A percentile compares a stretch with the other conserved stretches of the same genome.
These are phyloP conservation scores for Leptopilina clavipes DNA, from an alignment of 1,140 invertebrate species.

Conservation along the genomic window DNA sequence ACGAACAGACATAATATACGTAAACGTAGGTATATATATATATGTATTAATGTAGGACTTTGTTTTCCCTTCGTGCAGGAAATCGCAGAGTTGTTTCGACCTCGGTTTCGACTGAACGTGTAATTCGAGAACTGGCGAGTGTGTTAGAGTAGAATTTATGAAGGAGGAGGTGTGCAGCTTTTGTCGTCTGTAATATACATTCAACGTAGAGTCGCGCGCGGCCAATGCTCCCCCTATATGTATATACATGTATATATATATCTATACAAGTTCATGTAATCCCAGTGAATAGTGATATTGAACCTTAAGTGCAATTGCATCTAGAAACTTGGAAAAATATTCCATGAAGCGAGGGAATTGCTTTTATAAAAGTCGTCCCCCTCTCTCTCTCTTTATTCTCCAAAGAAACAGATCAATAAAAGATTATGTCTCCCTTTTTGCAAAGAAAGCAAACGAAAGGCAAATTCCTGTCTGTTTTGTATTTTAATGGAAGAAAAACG, in stretches of 20 bases:
- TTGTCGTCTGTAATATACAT: slow-evolving; percentile 15
- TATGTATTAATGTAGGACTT: not conserved
- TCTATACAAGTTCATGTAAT: slow-evolving; percentile 1
- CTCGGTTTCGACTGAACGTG: slow-evolving; percentile 20
- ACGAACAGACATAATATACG: too few species aligned
- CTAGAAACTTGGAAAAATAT: not conserved
- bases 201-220: slow-evolving; percentile 14
- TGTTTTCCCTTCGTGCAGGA: slow-evolving; percentile 27
- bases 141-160: slow-evolving; percentile 28
- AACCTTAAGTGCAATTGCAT: slow-evolving; percentile 18
- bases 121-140: slow-evolving; percentile 29
- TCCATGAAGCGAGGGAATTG: slow-evolving; percentile 16
- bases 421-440: not conserved
- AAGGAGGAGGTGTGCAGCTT: slow-evolving; percentile 16
- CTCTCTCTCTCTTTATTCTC: not conserved
- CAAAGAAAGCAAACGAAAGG: too few species aligned
- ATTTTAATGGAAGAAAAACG: too few species aligned
- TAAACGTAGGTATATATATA: not conserved
- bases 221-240: not conserved
- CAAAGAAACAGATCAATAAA: not conserved
- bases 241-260: not conserved
- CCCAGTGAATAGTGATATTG: slow-evolving; percentile 21
- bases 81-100: slow-evolving; percentile 28
- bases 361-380: not conserved
- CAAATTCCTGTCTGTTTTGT: not conserved